A percentile compares a stretch with the other conserved stretches of the same genome.
These are phyloP conservation scores for Drosophila mojavensis DNA, from an alignment of 1,140 invertebrate species.

Conservation along the genomic window DNA sequence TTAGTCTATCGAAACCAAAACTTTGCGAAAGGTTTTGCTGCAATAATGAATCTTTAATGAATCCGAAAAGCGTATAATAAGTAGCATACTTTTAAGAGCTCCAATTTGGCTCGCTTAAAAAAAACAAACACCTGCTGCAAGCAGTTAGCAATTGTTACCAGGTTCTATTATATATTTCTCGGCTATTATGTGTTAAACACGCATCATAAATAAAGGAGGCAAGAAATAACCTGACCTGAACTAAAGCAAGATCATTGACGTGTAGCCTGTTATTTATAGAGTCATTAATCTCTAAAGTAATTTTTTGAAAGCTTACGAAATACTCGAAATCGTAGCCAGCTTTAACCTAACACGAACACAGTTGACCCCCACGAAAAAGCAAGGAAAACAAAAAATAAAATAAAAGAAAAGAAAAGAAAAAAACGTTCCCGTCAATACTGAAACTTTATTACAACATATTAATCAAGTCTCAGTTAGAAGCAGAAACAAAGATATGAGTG, in stretches of 20 bases:
- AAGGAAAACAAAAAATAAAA: too few species aligned
- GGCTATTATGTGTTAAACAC: conserved; percentile 33
- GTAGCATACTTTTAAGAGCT: too few species aligned
- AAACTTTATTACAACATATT: conserved; percentile 51
- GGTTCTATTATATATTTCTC: not conserved
- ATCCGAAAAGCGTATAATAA: too few species aligned
- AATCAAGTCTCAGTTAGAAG: conserved; percentile 35
- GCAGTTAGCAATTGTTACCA: too few species aligned
- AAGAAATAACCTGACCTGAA: too few species aligned
- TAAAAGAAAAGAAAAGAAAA: not conserved
- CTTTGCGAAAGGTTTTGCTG: too few species aligned
- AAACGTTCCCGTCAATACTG: conserved; percentile 28
- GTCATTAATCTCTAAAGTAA: conserved; percentile 50
- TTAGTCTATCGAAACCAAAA: too few species aligned
- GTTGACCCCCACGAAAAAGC: conserved; percentile 26
- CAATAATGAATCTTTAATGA: too few species aligned
- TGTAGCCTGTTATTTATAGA: conserved; percentile 46
- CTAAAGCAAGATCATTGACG: conserved; percentile 44
- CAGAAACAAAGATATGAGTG: conserved; percentile 2
- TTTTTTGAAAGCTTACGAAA: conserved; percentile 31
- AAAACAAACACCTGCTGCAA: too few species aligned
- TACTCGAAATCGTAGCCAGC: conserved; percentile 24
- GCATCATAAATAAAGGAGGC: conserved; percentile 28
- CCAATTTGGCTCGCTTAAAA: too few species aligned
- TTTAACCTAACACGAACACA: conserved; percentile 46